Evolutionary conservation across 2,113 vertebrate genomes (phyloP).

Genomic region (Onychostruthus taczanowskii): DNA sequence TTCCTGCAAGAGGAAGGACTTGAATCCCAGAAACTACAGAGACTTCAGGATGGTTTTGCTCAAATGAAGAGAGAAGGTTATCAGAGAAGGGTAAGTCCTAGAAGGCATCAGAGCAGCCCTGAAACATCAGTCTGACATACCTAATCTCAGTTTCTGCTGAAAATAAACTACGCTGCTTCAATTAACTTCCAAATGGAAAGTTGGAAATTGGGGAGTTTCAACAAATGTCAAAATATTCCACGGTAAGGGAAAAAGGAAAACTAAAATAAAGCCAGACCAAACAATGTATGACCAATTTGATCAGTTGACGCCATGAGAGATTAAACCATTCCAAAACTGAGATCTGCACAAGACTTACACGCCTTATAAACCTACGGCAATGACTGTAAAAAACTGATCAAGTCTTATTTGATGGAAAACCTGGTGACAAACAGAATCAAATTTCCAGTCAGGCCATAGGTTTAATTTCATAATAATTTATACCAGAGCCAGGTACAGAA

Average conservation of each 20-base stretch:
- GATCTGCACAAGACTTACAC: background rate
- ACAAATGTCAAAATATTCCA: conserved; percentile 44
- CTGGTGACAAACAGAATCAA: background rate
- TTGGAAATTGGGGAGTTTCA: background rate
- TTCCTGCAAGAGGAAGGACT: background rate
- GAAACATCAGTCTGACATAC: background rate
- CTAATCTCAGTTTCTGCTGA: background rate
- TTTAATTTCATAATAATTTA: background rate
- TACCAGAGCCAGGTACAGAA: background rate
- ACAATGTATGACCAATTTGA: background rate
- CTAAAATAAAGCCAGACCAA: conserved; percentile 38
- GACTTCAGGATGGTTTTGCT: background rate
- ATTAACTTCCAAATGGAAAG: conserved; percentile 14
- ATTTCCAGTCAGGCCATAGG: background rate
- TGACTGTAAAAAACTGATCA: background rate
- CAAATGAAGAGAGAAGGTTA: background rate
- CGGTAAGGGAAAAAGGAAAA: background rate
- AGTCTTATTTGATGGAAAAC: background rate
- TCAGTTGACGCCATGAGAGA: background rate
- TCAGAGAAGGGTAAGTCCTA: background rate
- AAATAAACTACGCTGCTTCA: conserved; percentile 1
- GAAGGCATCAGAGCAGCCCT: background rate
- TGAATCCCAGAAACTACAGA: background rate
- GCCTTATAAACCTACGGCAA: background rate
- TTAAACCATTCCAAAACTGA: background rate